Evolutionary conservation across 2,113 vertebrate species (phyloP).

Genomic region (Cyphomyrus discorhynchus): DNA sequence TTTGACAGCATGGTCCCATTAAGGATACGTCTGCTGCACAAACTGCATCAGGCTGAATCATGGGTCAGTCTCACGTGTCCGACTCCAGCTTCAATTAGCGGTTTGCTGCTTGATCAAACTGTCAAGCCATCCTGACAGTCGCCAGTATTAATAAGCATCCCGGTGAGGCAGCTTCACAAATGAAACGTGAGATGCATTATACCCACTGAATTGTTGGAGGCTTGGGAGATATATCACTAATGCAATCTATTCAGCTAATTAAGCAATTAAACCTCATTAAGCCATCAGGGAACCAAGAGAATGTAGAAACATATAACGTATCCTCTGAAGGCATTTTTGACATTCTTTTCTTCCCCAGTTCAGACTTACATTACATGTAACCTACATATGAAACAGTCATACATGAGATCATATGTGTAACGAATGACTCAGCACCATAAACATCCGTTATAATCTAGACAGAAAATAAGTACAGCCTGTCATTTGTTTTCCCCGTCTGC

Average conservation of each 20-base stretch:
- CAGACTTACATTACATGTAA: neutral
- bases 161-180: neutral
- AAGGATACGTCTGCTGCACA: neutral
- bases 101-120: neutral
- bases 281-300: neutral
- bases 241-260: conserved; percentile 14
- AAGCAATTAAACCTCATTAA: conserved; percentile 20
- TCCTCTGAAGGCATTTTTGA: neutral
- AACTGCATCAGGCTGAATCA: neutral
- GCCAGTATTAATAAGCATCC: neutral
- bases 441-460: neutral
- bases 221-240: neutral
- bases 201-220: neutral
- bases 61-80: neutral
- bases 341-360: neutral
- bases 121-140: neutral
- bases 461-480: neutral
- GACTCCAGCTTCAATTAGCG: neutral
- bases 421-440: neutral
- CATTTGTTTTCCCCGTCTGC: too few relatives aligned
- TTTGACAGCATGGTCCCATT: neutral
- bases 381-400: neutral
- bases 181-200: neutral
- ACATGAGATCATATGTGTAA: neutral
- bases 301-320: neutral